Evolutionary conservation across 2,888 invertebrate genomes (phyloP), one percentile per base, ranked within the genome.

Genomic region (Thymelicus lineola): DNA sequence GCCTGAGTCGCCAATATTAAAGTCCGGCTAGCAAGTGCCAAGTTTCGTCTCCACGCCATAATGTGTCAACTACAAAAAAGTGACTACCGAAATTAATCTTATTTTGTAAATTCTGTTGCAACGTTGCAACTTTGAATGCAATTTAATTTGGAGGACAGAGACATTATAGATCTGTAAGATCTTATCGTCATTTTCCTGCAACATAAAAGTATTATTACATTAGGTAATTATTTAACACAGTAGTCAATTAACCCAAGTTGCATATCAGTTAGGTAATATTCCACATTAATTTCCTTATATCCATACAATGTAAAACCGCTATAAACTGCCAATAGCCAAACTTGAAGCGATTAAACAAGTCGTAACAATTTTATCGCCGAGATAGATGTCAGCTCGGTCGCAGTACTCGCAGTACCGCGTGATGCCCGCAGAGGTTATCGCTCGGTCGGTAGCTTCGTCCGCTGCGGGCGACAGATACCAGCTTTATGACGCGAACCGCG

Each of bases 1-100:
- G 67, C 53, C 60, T 59, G 67, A 61, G 53, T 67, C 67, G 60
- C 67, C 67, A 67, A 67, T 67, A 67, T 67, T 67, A 67, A 67
- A 67, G 60, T 53, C 60, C 7, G 15, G 67, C 53, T 9, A 53
- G 53, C 60, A 53, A 66, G 50, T 50, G 66, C 66, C 66, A 66
- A 66, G 60, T 66, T 66, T 67, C 60, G 66, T 50, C 50, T 60
- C 59, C 53, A 15, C 50, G 66, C 59, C 66, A 42, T 66, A 66
- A 66, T 66, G 66, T 66, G 66, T 66, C 66, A 61, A 50, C 50
- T 42, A 38, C 38, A 60, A 66, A 66, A 66, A 60, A 38, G 35
- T 48, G 10, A 50, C 59, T 15, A 45, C n/a, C 42, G 59, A 59
- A 60, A 60, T 45, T 60, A 38, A 48, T 48, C 10, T 38, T 59